Conservation (phyloP, 2,113 vertebrate genomes). For the Urocynchramus pylzowi region DNA sequence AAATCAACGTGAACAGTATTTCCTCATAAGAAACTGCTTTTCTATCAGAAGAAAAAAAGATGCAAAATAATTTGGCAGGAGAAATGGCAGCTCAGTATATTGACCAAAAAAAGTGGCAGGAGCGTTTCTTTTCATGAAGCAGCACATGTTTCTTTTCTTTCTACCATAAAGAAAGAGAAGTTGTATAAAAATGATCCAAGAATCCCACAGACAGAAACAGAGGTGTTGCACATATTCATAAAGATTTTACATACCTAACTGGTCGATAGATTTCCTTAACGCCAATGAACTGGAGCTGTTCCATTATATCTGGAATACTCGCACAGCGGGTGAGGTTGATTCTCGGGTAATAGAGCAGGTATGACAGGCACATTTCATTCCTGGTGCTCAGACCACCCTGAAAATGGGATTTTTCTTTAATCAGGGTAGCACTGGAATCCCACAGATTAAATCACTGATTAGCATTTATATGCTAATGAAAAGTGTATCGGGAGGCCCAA, state of each 20-base stretch:
- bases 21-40: not conserved
- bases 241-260: slow-evolving; percentile 74
- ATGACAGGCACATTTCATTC: slow-evolving; percentile 89
- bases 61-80: not conserved
- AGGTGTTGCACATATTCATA: not conserved
- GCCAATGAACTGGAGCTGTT: slow-evolving; percentile 86
- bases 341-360: slow-evolving; percentile 85
- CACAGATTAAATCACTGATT: not conserved
- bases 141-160: not conserved
- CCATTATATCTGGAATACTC: slow-evolving; percentile 86
- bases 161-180: not conserved
- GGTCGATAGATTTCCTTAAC: slow-evolving; percentile 85
- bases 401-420: slow-evolving; percentile 40
- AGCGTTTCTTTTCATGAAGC: too few species aligned
- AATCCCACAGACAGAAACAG: not conserved
- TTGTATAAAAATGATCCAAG: not conserved
- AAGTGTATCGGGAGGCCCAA: not conserved
- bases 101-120: not conserved
- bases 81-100: not conserved
- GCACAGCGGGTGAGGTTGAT: slow-evolving; percentile 86
- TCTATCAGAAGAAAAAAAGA: not conserved
- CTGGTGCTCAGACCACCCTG: slow-evolving; percentile 87
- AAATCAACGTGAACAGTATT: not conserved
- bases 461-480: not conserved
- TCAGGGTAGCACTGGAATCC: not conserved